These are phyloP conservation scores for Endotricha flammealis DNA, from an alignment of 2,888 invertebrate genomes.

Conservation along the genomic window DNA sequence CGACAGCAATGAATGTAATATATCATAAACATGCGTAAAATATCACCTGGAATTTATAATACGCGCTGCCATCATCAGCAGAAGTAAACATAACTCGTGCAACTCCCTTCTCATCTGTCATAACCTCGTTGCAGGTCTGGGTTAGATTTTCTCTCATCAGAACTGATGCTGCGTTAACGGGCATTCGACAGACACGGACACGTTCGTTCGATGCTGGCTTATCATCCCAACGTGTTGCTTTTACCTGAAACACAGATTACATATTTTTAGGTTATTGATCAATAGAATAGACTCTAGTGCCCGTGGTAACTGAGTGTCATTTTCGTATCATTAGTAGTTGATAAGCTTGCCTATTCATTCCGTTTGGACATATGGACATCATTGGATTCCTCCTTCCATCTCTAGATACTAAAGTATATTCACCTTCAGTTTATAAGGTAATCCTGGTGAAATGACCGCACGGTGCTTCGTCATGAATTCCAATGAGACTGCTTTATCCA, in stretches of 20 bases:
- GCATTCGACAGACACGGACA: slow-evolving; percentile 52
- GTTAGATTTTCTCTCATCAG: slow-evolving; percentile 4
- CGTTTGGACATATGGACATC: too few relatives aligned
- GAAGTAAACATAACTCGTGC: slow-evolving; percentile 52
- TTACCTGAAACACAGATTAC: slow-evolving; percentile 42
- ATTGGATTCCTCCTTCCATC: too few relatives aligned
- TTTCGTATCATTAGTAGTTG: too few relatives aligned
- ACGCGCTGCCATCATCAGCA: slow-evolving; percentile 34
- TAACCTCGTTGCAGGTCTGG: slow-evolving; percentile 35
- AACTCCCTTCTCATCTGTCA: slow-evolving; percentile 47
- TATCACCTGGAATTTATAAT: slow-evolving; percentile 54
- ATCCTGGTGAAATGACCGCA: slow-evolving; percentile 82
- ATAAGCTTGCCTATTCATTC: too few relatives aligned
- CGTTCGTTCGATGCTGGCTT: slow-evolving; percentile 47
- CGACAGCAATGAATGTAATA: too few relatives aligned
- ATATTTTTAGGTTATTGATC: too few relatives aligned
- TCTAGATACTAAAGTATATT: slow-evolving; percentile 4
- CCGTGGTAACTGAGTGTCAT: too few relatives aligned
- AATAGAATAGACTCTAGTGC: too few relatives aligned
- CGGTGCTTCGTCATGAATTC: slow-evolving; percentile 78
- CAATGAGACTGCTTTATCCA: slow-evolving; percentile 75
- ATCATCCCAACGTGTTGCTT: slow-evolving; percentile 66
- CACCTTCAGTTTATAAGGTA: slow-evolving; percentile 84
- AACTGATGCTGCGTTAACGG: slow-evolving; percentile 18
- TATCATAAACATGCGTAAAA: too few relatives aligned